Base-by-base conservation (phyloP, 2,797 vertebrate genomes). In the Limosa lapponica region DNA sequence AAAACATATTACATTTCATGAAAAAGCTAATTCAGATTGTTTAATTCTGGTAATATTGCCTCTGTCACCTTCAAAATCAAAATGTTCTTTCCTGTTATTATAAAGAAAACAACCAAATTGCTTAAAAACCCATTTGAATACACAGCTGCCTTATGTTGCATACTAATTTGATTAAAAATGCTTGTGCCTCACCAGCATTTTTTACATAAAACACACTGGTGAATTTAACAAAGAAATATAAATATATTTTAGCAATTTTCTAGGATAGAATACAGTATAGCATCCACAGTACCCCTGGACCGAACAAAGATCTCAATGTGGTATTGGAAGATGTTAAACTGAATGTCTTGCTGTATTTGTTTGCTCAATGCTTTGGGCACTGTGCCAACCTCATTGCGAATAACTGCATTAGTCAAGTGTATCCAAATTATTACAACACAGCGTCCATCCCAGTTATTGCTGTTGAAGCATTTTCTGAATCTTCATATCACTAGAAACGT, bases 61-160 rank as follows among this genome's bases (percentile, higher is more conserved):
- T 98, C 98, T 98, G 98, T 98, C 98, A 98, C 98, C 98, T 98
- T 98, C 98, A 98, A 98, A 98, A 98, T 98, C 98, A 98, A 98
- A 98, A 98, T 98, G 98, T 98, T 98, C 98, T 98, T 98, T 98
- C 98, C 98, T 98, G 98, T 98, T 98, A 98, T 98, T 98, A 98
- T 98, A 98, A 98, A 98, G 98, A 98, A 98, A 98, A 98, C 98
- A 98, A 98, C 98, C 98, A 98, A 98, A 98, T 98, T 98, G 98
- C 98, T 98, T 98, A 98, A 98, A 98, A 98, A 98, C 97, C 98
- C 98, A 98, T 98, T 98, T 98, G 98, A 98, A 98, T 98, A 98
- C 98, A 98, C 98, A 98, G 98, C 98, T 97, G 98, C 98, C 98
- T 98, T 98, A 98, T 98, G 98, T 98, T 98, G 98, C 98, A 98